These are phyloP conservation scores for Actinopyga echinites DNA, from an alignment of 53 echinoderm and acorn worm genomes.

Conservation along the genomic window DNA sequence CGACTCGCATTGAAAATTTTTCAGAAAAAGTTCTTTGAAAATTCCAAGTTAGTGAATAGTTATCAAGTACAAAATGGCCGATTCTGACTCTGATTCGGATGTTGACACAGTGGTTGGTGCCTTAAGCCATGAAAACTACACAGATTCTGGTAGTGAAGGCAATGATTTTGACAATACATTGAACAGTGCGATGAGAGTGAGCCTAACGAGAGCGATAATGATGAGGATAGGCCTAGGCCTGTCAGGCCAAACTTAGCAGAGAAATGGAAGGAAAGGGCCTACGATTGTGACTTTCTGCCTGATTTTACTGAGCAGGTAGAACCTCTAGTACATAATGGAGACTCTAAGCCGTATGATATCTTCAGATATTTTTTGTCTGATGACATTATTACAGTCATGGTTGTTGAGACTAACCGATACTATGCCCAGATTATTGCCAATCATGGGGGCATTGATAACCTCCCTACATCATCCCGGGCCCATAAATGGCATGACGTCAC, in stretches of 20 bases:
- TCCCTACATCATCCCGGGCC: not conserved
- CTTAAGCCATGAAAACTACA: not conserved
- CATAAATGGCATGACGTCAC: not conserved
- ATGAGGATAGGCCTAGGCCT: not conserved
- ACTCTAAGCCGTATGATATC: conserved; percentile 9
- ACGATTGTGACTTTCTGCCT: not conserved
- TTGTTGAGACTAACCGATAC: conserved; percentile 23
- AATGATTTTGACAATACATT: not conserved
- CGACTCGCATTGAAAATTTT: conserved; percentile 10
- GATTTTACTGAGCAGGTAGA: conserved; percentile 2
- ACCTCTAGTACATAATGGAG: not conserved
- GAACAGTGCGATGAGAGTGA: conserved; percentile 5
- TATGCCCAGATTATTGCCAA: not conserved
- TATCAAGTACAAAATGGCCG: not conserved
- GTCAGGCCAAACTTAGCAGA: not conserved
- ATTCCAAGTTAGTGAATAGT: not conserved
- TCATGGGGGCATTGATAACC: conserved; percentile 18
- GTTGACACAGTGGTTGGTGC: not conserved
- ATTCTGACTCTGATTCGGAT: conserved; percentile 2
- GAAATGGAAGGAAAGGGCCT: not conserved
- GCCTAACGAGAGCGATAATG: not conserved
- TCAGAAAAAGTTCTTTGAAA: not conserved
- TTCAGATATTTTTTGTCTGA: conserved; percentile 13
- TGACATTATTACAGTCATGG: conserved; percentile 10
- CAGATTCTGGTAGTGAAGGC: conserved; percentile 23